phyloP scores from a whole-genome alignment of 2,113 vertebrate species.

The Phoxinus phoxinus region DNA sequence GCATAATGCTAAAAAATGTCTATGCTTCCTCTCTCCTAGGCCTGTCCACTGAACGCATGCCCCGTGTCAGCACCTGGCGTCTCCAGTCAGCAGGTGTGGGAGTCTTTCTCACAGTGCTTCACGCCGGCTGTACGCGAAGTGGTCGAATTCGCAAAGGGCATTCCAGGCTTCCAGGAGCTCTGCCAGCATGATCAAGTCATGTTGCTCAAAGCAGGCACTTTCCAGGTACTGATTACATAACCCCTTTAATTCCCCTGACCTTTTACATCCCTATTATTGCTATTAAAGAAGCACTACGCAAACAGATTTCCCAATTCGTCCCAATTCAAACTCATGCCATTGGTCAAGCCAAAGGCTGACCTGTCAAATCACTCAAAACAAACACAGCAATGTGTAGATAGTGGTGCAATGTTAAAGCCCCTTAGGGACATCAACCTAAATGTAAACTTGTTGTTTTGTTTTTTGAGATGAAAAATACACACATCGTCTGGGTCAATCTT shows the following conservation, averaged over 20 bases:
- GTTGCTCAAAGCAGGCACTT: constrained; percentile 83
- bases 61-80: constrained; percentile 73
- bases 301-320: background rate
- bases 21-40: constrained; percentile 63
- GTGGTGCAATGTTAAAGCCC: background rate
- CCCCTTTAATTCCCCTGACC: background rate
- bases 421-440: background rate
- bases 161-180: constrained; percentile 80
- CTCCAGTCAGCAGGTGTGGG: constrained; percentile 79
- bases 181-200: constrained; percentile 83
- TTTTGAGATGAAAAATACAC: background rate
- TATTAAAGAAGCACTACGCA: background rate
- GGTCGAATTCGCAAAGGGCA: constrained; percentile 82
- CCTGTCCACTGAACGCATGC: constrained; percentile 79
- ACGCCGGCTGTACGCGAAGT: constrained; percentile 82
- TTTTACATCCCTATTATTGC: background rate
- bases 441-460: background rate
- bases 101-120: constrained; percentile 82
- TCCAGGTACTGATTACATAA: constrained; percentile 73
- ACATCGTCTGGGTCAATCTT: background rate
- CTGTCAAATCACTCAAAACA: background rate
- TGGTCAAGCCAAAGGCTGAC: background rate
- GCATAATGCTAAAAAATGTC: background rate
- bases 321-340: background rate
- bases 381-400: background rate